Evolutionary conservation across 2,113 vertebrate species (phyloP).

Genomic region (Engystomops pustulosus): DNA sequence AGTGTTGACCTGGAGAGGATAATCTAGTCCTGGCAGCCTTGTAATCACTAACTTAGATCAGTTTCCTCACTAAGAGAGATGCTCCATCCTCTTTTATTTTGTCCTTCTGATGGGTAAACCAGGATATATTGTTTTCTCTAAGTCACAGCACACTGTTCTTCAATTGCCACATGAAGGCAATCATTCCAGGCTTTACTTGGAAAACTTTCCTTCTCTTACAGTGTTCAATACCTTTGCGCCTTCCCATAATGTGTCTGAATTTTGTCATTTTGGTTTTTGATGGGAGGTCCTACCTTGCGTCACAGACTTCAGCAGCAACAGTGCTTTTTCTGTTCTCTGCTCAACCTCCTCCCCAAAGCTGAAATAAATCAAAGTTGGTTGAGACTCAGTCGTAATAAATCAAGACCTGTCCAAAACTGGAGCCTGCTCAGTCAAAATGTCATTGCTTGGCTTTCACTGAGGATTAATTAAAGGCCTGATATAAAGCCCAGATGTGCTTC

Average conservation of each 20-base stretch:
- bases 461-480: slow-evolving; percentile 99
- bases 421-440: slow-evolving; percentile 99
- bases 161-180: slow-evolving; percentile 72
- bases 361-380: slow-evolving; percentile 98
- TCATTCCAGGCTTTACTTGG: slow-evolving; percentile 61
- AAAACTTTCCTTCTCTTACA: slow-evolving; percentile 61
- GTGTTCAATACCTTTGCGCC: slow-evolving; percentile 60
- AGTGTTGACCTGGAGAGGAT: slow-evolving; percentile 55
- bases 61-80: slow-evolving; percentile 66
- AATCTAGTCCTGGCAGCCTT: slow-evolving; percentile 58
- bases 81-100: slow-evolving; percentile 65
- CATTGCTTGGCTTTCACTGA: slow-evolving; percentile 99
- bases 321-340: slow-evolving; percentile 82
- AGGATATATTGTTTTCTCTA: slow-evolving; percentile 78
- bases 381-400: slow-evolving; percentile 97
- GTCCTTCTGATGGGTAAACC: slow-evolving; percentile 72
- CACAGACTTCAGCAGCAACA: slow-evolving; percentile 78
- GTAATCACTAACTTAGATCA: slow-evolving; percentile 68
- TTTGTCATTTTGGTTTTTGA: slow-evolving; percentile 71
- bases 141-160: slow-evolving; percentile 75
- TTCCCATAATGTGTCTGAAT: slow-evolving; percentile 67
- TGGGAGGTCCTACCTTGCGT: slow-evolving; percentile 74
- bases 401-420: slow-evolving; percentile 95
- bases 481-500: slow-evolving; percentile 99
- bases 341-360: slow-evolving; percentile 81